Evolutionary conservation across 2,113 vertebrate species (phyloP).

Genomic region (Phoxinus phoxinus): DNA sequence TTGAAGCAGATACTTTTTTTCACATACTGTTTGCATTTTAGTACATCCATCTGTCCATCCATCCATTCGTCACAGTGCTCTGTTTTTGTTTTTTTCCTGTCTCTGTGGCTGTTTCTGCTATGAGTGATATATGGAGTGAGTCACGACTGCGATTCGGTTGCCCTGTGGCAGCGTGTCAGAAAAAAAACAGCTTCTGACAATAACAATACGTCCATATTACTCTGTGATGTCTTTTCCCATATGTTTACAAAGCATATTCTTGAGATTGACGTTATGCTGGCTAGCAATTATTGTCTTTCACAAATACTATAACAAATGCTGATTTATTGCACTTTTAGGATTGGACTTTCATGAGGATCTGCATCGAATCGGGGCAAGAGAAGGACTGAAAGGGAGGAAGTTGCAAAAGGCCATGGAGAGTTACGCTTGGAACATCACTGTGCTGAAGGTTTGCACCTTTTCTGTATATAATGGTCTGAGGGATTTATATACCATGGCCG

Average conservation of each 20-base stretch:
- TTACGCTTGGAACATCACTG: conserved; percentile 91
- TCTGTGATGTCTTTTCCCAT: background rate
- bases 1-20: background rate
- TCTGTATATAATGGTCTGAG: background rate
- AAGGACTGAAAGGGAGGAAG: conserved; percentile 88
- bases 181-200: background rate
- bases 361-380: conserved; percentile 85
- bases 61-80: background rate
- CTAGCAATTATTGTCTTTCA: background rate
- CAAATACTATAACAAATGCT: background rate
- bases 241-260: conserved; percentile 2
- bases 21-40: background rate
- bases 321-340: conserved; percentile 67
- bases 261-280: background rate
- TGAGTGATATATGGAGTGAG: conserved; percentile 15
- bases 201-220: background rate
- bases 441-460: conserved; percentile 72
- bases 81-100: background rate
- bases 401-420: conserved; percentile 92
- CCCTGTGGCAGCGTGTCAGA: conserved; percentile 5
- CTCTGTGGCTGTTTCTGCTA: background rate
- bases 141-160: conserved; percentile 10
- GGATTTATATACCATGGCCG: background rate
- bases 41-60: conserved; percentile 9
- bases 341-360: conserved; percentile 91